Percentiles rank a stretch among this genome's conserved stretches.
Conservation (phyloP, 2,797 vertebrate species). For the Otolemur crassicaudatus region DNA sequence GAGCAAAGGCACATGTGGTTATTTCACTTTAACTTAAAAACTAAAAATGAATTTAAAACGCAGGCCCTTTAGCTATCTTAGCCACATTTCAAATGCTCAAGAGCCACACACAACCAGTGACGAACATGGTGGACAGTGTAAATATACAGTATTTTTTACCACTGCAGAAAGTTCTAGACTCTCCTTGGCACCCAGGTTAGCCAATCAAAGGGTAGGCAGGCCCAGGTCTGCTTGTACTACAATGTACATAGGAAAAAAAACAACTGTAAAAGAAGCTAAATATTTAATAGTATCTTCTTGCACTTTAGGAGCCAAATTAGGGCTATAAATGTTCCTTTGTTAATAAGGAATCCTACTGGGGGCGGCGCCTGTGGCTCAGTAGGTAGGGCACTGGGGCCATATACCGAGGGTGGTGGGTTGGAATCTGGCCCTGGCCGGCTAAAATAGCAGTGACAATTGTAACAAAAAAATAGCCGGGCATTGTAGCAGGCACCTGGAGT, state of each 20-base stretch:
- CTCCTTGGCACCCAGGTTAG: not conserved
- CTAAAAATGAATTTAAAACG: not conserved
- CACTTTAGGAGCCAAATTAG: not conserved
- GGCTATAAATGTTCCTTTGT: not conserved
- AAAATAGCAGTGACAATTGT: too few relatives aligned
- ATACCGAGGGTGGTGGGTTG: too few relatives aligned
- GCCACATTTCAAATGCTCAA: not conserved
- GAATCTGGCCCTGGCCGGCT: too few relatives aligned
- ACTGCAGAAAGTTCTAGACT: not conserved
- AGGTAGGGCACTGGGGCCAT: too few relatives aligned
- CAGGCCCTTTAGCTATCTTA: not conserved
- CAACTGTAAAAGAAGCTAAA: not conserved
- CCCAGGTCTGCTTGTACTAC: not conserved
- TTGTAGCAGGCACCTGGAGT: too few relatives aligned
- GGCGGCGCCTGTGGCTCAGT: too few relatives aligned
- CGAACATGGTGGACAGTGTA: too few relatives aligned
- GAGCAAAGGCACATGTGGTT: rapidly evolving
- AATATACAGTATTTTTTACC: too few relatives aligned
- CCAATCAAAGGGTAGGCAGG: not conserved
- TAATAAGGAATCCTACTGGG: not conserved
- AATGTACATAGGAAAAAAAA: not conserved
- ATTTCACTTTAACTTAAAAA: not conserved
- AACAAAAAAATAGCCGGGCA: too few relatives aligned
- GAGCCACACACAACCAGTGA: rapidly evolving
- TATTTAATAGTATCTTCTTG: rapidly evolving